Evolutionary conservation across 2,797 vertebrate species (phyloP).

Genomic region (Podarcis lilfordi): DNA sequence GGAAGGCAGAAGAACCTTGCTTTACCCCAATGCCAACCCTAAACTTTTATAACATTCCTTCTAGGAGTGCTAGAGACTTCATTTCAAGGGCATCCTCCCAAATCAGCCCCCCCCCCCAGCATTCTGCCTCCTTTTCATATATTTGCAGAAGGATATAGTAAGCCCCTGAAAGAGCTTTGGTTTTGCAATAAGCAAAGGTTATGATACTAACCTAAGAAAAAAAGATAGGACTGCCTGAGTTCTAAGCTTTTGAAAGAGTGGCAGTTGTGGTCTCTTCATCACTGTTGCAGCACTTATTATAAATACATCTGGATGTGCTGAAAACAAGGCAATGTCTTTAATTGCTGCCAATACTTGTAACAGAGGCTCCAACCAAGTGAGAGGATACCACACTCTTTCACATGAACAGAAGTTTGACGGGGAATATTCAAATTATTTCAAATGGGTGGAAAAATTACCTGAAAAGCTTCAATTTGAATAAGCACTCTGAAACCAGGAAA

Average conservation of each 20-base stretch:
- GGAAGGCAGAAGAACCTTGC: too few species aligned
- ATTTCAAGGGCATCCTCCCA: not conserved
- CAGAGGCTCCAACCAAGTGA: not conserved
- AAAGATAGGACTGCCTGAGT: not conserved
- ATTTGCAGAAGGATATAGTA: not conserved
- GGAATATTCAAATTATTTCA: slow-evolving; percentile 44
- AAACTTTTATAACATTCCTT: too few species aligned
- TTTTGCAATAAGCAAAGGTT: not conserved
- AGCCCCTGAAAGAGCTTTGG: not conserved
- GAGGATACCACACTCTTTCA: not conserved
- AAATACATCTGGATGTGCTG: not conserved
- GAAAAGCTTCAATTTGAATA: slow-evolving; percentile 46
- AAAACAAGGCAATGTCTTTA: slow-evolving; percentile 30
- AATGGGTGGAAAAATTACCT: not conserved
- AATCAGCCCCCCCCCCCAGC: too few species aligned
- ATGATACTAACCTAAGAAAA: not conserved
- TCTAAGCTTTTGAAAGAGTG: not conserved
- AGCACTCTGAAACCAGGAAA: slow-evolving; percentile 38
- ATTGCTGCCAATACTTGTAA: slow-evolving; percentile 28
- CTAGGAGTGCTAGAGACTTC: too few species aligned
- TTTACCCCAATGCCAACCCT: not conserved
- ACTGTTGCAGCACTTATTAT: not conserved
- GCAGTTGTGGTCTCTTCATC: not conserved
- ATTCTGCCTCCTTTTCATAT: not conserved
- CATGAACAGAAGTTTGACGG: slow-evolving; percentile 1